phyloP scores from a whole-genome alignment of 1,140 invertebrate species.

The Drosophila grimshawi region DNA sequence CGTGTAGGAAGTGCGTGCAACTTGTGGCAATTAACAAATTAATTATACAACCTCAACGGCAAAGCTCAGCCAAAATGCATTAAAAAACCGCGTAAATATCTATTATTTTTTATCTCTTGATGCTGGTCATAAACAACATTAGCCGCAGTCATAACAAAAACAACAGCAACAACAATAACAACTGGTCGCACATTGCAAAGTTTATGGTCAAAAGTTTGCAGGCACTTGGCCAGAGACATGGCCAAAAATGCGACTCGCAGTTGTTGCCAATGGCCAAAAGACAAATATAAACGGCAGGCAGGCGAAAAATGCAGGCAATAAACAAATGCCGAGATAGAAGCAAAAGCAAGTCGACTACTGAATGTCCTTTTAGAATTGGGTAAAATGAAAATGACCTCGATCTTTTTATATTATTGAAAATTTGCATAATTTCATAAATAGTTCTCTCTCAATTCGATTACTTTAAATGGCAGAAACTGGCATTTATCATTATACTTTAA shows the following conservation, averaged over 20 bases:
- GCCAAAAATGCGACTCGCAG: slow-evolving; percentile 55
- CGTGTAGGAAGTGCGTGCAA: slow-evolving; percentile 59
- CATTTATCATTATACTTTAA: too few species aligned
- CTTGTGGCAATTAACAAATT: slow-evolving; percentile 63
- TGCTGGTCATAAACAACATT: slow-evolving; percentile 10
- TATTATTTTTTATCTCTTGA: slow-evolving; percentile 1
- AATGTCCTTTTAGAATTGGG: slow-evolving; percentile 27
- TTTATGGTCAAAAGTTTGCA: slow-evolving; percentile 71
- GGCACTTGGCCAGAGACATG: slow-evolving; percentile 67
- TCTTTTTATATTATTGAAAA: too few species aligned
- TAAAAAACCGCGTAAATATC: slow-evolving; percentile 36
- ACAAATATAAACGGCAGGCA: slow-evolving; percentile 45
- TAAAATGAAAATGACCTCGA: too few species aligned
- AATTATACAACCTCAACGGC: slow-evolving; percentile 60
- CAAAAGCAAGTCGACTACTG: not conserved
- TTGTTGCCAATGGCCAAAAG: slow-evolving; percentile 29
- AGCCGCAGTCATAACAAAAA: slow-evolving; percentile 9
- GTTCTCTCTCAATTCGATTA: too few species aligned
- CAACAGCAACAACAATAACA: slow-evolving; percentile 34
- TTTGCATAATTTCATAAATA: too few species aligned
- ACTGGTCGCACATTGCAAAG: slow-evolving; percentile 41
- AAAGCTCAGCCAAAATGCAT: slow-evolving; percentile 32
- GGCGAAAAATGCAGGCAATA: slow-evolving; percentile 26
- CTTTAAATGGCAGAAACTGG: too few species aligned
- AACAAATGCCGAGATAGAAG: not conserved